Evolutionary conservation across 1,140 invertebrate species (phyloP).

Genomic region (Magallana ariakensis): DNA sequence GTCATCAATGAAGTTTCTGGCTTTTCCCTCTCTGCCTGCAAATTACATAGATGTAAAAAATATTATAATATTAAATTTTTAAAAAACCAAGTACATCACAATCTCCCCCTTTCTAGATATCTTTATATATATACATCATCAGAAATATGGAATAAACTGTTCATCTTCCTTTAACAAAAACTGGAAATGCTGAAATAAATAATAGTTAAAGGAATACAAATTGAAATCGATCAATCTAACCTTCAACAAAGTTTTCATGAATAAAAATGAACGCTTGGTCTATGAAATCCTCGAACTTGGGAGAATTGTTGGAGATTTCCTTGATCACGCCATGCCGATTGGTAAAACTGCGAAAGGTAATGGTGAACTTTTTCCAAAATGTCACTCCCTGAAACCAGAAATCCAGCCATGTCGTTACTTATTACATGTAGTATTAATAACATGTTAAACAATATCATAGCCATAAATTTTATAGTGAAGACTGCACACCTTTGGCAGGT

Average conservation of each 20-base stretch:
- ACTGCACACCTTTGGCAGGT: too few relatives aligned
- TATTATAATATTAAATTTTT: too few relatives aligned
- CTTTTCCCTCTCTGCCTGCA: conserved; percentile 66
- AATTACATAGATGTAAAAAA: neutral
- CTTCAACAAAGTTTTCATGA: conserved; percentile 68
- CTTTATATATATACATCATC: too few relatives aligned
- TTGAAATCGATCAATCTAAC: conserved; percentile 50
- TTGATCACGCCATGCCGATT: conserved; percentile 68
- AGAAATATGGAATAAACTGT: too few relatives aligned
- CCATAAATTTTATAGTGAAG: too few relatives aligned
- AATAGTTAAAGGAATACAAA: neutral
- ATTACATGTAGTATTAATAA: too few relatives aligned
- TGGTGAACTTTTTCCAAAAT: conserved; percentile 69
- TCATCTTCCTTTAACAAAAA: too few relatives aligned
- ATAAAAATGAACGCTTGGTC: conserved; percentile 69
- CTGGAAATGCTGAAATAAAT: too few relatives aligned
- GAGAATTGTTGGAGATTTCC: conserved; percentile 64
- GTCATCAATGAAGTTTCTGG: conserved; percentile 67
- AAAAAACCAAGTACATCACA: too few relatives aligned
- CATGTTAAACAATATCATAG: too few relatives aligned
- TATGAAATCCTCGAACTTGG: conserved; percentile 63
- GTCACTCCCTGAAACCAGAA: conserved; percentile 62
- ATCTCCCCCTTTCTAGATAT: too few relatives aligned
- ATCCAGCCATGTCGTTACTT: too few relatives aligned
- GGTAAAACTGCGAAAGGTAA: conserved; percentile 69